Evolutionary conservation across 2,113 vertebrate species (phyloP).

Genomic region (Poeciliopsis retropinna): DNA sequence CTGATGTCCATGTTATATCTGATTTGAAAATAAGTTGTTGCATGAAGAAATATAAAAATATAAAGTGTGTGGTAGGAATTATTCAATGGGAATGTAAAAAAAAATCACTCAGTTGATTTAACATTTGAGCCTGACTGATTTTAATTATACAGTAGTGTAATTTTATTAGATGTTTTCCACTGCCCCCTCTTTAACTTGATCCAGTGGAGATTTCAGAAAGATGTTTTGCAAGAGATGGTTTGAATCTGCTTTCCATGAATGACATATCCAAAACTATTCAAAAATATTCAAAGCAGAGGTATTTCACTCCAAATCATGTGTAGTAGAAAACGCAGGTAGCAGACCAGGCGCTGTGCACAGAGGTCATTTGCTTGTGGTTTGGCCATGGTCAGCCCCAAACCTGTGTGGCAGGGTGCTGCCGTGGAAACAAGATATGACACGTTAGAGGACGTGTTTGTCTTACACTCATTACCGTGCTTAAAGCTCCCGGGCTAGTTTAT

Average conservation of each 20-base stretch:
- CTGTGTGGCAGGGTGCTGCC: conserved; percentile 42
- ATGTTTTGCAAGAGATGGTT: conserved; percentile 37
- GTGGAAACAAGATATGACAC: conserved; percentile 46
- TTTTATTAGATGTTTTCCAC: background rate
- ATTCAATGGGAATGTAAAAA: background rate
- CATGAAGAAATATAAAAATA: background rate
- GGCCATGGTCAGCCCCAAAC: conserved; percentile 26
- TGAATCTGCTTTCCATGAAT: conserved; percentile 72
- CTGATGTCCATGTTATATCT: background rate
- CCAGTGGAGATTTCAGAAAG: conserved; percentile 15
- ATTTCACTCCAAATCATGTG: conserved; percentile 47
- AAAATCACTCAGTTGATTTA: background rate
- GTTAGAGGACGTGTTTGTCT: conserved; percentile 17
- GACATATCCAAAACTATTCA: conserved; percentile 67
- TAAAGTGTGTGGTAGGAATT: background rate
- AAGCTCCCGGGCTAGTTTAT: conserved; percentile 5
- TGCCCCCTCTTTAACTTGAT: conserved; percentile 12
- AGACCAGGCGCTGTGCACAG: conserved; percentile 43
- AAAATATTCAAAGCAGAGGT: conserved; percentile 63
- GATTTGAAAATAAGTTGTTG: background rate
- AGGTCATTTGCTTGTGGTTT: conserved; percentile 60
- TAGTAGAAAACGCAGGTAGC: conserved; percentile 37
- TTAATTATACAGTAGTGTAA: background rate
- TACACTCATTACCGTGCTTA: background rate
- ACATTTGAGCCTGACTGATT: background rate